Percentiles rank a stretch among this genome's conserved stretches.
Evolutionary conservation across 2,113 vertebrate species (phyloP).

Genomic region (Cyanistes caeruleus): DNA sequence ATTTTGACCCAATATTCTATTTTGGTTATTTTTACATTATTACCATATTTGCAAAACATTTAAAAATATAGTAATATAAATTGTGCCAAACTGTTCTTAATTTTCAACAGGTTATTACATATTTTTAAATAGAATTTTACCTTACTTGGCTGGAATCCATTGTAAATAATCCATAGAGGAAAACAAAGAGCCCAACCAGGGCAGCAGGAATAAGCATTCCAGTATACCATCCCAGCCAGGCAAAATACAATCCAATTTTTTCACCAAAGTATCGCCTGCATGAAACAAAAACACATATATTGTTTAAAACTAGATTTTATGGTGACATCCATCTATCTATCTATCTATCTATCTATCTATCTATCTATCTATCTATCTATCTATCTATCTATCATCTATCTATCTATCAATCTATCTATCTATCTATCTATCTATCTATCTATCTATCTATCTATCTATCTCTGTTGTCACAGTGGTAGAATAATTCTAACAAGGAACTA

Average conservation of each 20-base stretch:
- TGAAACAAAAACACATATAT: constrained; percentile 6
- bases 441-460: not conserved
- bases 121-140: constrained; percentile 65
- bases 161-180: constrained; percentile 96
- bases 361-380: too few species aligned
- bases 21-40: not conserved
- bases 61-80: not conserved
- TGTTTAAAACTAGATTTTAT: not conserved
- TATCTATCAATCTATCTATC: not conserved
- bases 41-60: not conserved
- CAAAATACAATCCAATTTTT: constrained; percentile 98
- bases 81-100: not conserved
- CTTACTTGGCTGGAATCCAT: constrained; percentile 99
- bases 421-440: too few species aligned
- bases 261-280: constrained; percentile 95
- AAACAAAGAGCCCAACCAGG: constrained; percentile 94
- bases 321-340: not conserved
- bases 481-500: not conserved
- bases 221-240: constrained; percentile 98
- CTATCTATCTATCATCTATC: not conserved
- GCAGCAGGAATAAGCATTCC: constrained; percentile 98
- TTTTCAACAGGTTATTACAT: not conserved
- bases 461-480: not conserved
- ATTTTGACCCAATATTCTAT: not conserved
- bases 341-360: too few species aligned